Evolutionary conservation across 2,888 invertebrate species (phyloP).

Genomic region (Arctia plantaginis): DNA sequence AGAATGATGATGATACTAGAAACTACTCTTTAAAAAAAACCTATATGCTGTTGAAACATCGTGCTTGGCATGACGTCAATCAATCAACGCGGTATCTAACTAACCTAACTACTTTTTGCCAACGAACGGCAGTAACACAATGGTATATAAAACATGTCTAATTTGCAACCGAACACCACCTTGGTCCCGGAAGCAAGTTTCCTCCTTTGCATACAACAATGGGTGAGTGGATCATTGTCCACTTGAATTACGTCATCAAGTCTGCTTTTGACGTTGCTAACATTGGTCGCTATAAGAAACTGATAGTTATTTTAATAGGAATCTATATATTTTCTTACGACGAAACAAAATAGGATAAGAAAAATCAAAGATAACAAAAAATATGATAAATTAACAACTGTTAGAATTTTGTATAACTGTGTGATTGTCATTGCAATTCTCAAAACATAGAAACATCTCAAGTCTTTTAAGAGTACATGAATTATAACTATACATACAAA

Average conservation of each 20-base stretch:
- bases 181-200: conserved; percentile 66
- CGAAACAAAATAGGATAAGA: not conserved
- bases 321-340: no score
- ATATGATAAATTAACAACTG: not conserved
- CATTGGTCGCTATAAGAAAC: conserved; percentile 23
- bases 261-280: no score
- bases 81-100: not conserved
- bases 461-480: not conserved
- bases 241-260: conserved; percentile 52
- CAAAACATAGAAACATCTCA: not conserved
- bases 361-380: not conserved
- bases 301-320: not conserved
- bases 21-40: no score
- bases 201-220: conserved; percentile 72
- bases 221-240: conserved; percentile 52
- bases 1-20: no score
- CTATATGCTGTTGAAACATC: no score
- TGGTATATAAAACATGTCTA: conserved; percentile 32
- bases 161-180: conserved; percentile 54
- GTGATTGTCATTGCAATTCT: not conserved
- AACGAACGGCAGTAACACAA: conserved; percentile 5
- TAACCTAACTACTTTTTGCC: not conserved
- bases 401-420: not conserved
- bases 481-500: not conserved
- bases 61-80: not conserved